Conservation (phyloP, 1,140 invertebrate genomes). For the Leptopilina boulardi region DNA sequence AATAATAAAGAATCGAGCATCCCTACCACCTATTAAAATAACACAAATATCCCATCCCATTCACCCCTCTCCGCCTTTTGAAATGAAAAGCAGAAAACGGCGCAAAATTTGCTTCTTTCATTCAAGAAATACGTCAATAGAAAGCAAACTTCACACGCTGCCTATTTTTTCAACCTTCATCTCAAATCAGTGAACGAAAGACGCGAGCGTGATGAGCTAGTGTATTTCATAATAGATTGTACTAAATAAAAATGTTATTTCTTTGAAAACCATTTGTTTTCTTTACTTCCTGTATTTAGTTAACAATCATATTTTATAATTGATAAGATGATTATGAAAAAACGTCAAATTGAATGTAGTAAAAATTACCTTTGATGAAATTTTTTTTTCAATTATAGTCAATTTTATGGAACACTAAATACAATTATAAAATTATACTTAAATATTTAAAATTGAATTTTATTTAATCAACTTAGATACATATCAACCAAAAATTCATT, state of each 20-base stretch:
- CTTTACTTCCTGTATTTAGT: background rate
- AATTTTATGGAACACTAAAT: too few species aligned
- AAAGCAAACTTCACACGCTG: background rate
- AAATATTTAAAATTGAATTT: too few species aligned
- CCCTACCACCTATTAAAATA: constrained; percentile 55
- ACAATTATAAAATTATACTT: too few species aligned
- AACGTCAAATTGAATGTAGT: too few species aligned
- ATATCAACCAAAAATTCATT: too few species aligned
- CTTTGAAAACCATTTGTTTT: background rate
- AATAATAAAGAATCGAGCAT: constrained; percentile 58
- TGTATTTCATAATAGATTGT: background rate
- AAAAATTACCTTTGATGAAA: too few species aligned
- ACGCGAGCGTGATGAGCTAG: background rate
- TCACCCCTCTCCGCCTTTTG: background rate
- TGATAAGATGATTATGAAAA: too few species aligned
- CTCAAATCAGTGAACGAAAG: background rate
- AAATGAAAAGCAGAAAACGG: background rate
- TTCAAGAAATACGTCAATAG: background rate
- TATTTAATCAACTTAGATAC: too few species aligned
- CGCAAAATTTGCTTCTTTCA: background rate
- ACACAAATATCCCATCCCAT: background rate
- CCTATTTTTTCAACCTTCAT: background rate
- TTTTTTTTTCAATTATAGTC: too few species aligned
- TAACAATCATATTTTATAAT: too few species aligned
- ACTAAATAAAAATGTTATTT: background rate